Evolutionary conservation across 2,797 vertebrate genomes (phyloP), one percentile per base, ranked within the genome.

Genomic region (Chelidonichthys spinosus): DNA sequence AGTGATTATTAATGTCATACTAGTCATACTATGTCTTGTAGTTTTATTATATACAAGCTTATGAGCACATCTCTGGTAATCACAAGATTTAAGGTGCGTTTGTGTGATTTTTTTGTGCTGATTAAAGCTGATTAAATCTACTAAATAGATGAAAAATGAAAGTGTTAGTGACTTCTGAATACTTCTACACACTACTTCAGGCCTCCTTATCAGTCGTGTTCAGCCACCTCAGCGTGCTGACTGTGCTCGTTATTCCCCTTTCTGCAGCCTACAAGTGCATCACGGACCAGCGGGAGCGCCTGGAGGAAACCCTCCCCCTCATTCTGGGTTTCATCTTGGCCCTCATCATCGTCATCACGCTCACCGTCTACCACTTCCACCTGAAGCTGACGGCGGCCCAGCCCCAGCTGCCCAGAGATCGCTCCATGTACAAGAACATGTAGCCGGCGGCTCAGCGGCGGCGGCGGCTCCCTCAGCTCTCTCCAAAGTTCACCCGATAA

Each of bases 381-480:
- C 96, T 97, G 86, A 99, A 98, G 92, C 94, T 99, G 94, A 98
- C 97, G 0, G 95, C 96, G 3, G 94, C 52, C 66, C 96, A 96
- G 89, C 95, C 95, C 9, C 97, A 96, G 85, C 95, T 99, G 54
- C 98, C 98, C 66, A 91, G 95, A 68, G 98, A 99, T 91, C 95
- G 97, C 89, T 97, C 97, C 72, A 95, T 98, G 86, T 99, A 99
- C 92, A 99, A 99, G 89, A 98, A 99, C 93, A 99, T 99, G 98
- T 99, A 96, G 81, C 7, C 61, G 32, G n/a, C 50, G 36, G 56
- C 83, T 32, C 33, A n/a, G n/a, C n/a, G 1, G 67, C 40, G n/a
- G 18, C 58, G 6, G 14, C 61, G 43, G 62, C 64, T 62, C 69
- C 68, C 67, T 69, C 72, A 39, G 62, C 79, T 76, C 61, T 64